Base-by-base conservation (phyloP, 2,113 vertebrate genomes). In the Cynoglossus semilaevis region DNA sequence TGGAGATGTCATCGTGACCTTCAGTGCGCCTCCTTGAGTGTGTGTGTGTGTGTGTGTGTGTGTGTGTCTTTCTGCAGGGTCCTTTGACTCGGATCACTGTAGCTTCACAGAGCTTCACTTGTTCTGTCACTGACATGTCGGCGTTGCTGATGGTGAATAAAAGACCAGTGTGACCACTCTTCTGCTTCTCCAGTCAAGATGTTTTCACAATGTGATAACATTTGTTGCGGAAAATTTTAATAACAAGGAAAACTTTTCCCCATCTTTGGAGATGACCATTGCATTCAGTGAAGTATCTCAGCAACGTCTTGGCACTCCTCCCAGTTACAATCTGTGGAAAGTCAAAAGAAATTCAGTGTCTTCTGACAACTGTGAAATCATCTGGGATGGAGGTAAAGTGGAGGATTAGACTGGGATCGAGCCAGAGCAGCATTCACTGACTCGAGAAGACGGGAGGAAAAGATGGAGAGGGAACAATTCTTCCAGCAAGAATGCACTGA, bases 351-450 rank as follows among this genome's bases (percentile, higher is more conserved):
- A 82, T 71, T 71, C 80, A 65, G 65, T 51, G 17, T 70, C 72
- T 72, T 35, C 61, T 83, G 79, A 88, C 86, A 88, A 84, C 83
- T 89, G 84, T 89, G 89, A 89, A 90, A 88, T 89, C 85, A 77
- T 71, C 65, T 56, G 68, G 75, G 74, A 79, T 82, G 78, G 70
- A 74, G 76, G 72, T 84, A 70, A 85, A 81, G 79, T 77, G 78
- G 55, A 67, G 85, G 85, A 86, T 82, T 79, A 80, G 60, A 51
- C 46, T 60, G 64, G 60, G 67, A 63, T 51, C 19, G 34, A 62
- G 78, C 71, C 79, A 80, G 65, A 56, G 58, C 45, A 68, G 62
- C 17, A 61, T 59, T 58, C 52, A 64, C 68, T 67, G 67, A 74
- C 54, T 72, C 63, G 38, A 61, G 47, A 57, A 58, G 45, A 48